A percentile compares a stretch with the other conserved stretches of the same genome.
These are phyloP conservation scores for Austrolebias charrua DNA, from an alignment of 2,797 vertebrate species.

Conservation along the genomic window DNA sequence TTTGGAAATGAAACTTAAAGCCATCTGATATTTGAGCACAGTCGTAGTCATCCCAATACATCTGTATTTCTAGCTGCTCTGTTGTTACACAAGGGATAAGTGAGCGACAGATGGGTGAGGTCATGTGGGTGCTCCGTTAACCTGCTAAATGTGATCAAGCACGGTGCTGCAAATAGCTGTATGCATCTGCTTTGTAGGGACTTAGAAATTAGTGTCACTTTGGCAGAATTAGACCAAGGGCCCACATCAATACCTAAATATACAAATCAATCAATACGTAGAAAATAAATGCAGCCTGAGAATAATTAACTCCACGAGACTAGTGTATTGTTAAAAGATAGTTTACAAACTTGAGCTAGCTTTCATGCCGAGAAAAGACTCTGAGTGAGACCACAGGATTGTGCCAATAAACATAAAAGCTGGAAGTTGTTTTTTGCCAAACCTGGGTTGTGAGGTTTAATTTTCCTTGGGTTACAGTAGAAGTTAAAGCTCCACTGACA, in stretches of 20 bases:
- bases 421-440: background rate
- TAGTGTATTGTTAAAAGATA: background rate
- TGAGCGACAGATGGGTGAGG: constrained; percentile 74
- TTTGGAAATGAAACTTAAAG: constrained; percentile 27
- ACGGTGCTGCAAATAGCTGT: constrained; percentile 58
- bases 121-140: constrained; percentile 61
- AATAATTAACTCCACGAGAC: constrained; percentile 27
- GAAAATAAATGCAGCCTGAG: constrained; percentile 43
- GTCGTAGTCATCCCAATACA: constrained; percentile 10
- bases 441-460: constrained; percentile 18
- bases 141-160: constrained; percentile 58
- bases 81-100: constrained; percentile 71
- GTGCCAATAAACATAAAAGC: background rate
- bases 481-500: too few species aligned
- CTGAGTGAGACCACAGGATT: background rate
- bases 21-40: constrained; percentile 1
- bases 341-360: background rate
- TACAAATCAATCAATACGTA: constrained; percentile 18
- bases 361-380: background rate
- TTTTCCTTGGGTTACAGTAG: constrained; percentile 36
- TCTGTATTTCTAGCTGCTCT: constrained; percentile 67
- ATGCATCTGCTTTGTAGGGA: constrained; percentile 45
- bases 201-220: constrained; percentile 38
- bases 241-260: constrained; percentile 33
- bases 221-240: constrained; percentile 34